Base-by-base conservation (phyloP, 2,888 invertebrate genomes). In the Barypeithes pellucidus region DNA sequence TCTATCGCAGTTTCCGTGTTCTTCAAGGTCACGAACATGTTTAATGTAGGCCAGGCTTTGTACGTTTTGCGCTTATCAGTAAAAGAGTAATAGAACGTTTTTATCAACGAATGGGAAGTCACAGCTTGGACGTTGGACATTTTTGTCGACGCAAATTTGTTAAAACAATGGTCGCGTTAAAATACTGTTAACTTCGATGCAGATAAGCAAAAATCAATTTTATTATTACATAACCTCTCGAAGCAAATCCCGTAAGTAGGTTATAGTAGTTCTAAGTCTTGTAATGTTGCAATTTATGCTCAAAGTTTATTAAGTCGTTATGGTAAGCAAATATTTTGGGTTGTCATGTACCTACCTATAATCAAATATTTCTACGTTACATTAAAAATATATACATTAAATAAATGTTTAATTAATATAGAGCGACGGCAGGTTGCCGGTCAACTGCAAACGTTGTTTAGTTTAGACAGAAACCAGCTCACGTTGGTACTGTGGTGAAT, bases 231-330 rank as follows among this genome's bases (percentile, higher is more conserved):
- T 62, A 61, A 50, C 41, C 41, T 18, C 16, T 39, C 20, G n/a
- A 11, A 47, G 33, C 5, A 39, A 14, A 36, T 50, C 39, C 68
- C 68, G 68, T 68, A 68, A 68, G 68, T 68, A 61, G 61, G 59
- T 59, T 43, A 59, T 36, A 43, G 39, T 36, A 43, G 29, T 29
- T 29, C 29, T 29, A 29, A 29, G 29, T 29, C 5, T 29, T 29
- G 29, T 29, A 8, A 29, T 29, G 7, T 29, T 29, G 9, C 7
- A 29, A 29, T 7, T 8, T 29, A 8, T 4, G 3, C 29, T 24
- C 24, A 24, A 24, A 24, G 24, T 24, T 24, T 24, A 24, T 24
- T 24, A 4, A 2, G 5, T 24, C 24, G 3, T 8, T 29, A 29
- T 2, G 29, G 29, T 29, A 29, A 29, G 24, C 3, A 29, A 29